Conservation (phyloP, 2,113 vertebrate genomes). For the Heterotilapia buettikoferi region DNA sequence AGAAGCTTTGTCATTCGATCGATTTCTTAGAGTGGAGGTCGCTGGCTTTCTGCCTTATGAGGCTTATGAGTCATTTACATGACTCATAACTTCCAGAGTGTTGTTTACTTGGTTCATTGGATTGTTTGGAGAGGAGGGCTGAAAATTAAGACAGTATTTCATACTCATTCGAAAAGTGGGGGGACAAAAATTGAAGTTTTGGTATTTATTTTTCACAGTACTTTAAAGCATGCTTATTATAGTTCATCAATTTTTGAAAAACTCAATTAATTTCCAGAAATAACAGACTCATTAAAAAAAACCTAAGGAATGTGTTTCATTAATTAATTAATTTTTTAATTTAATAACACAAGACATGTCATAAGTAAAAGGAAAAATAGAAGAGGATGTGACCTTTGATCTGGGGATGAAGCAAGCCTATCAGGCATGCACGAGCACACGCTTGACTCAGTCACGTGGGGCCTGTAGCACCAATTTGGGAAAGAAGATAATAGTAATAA, state of each 20-base stretch:
- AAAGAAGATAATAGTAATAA: neutral
- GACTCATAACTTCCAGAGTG: neutral
- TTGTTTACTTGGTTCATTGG: neutral
- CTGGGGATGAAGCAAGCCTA: neutral
- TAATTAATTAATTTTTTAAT: accelerated
- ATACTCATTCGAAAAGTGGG: neutral
- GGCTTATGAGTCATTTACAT: neutral
- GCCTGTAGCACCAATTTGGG: neutral
- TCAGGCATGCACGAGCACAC: neutral
- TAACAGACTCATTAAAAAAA: neutral
- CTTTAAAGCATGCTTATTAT: neutral
- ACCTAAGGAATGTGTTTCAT: neutral
- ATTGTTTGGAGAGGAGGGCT: neutral
- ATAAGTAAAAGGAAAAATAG: neutral
- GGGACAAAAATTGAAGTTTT: neutral
- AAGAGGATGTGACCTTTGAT: neutral
- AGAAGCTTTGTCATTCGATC: neutral
- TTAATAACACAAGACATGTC: neutral
- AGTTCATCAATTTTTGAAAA: neutral
- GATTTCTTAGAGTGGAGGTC: neutral
- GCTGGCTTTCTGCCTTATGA: neutral
- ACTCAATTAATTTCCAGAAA: neutral
- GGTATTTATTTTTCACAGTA: neutral
- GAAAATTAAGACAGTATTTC: neutral
- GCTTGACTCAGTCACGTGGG: neutral